These are phyloP conservation scores for Gavialis gangeticus DNA, from an alignment of 2,113 vertebrate genomes.

Conservation along the genomic window DNA sequence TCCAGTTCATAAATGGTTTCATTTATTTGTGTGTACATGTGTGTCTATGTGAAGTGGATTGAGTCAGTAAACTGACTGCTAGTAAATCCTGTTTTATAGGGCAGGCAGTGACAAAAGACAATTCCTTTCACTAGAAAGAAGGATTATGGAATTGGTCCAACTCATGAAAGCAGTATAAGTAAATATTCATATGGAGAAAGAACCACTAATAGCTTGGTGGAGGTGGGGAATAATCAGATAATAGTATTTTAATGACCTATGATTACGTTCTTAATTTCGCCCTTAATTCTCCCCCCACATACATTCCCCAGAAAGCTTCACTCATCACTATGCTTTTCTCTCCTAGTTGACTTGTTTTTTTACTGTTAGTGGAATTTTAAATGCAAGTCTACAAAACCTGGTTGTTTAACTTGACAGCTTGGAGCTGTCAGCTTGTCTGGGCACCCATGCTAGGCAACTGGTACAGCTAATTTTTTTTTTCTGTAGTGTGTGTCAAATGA, in stretches of 20 bases:
- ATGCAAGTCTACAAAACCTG: not conserved
- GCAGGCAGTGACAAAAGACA: not conserved
- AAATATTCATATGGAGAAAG: constrained; percentile 19
- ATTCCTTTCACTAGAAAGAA: not conserved
- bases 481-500: not conserved
- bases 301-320: not conserved
- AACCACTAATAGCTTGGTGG: not conserved
- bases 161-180: constrained; percentile 18
- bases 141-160: constrained; percentile 23
- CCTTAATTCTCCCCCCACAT: not conserved
- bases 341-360: not conserved
- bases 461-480: not conserved
- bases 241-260: no score
- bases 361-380: not conserved
- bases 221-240: not conserved
- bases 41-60: constrained; percentile 34
- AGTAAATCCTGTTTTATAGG: constrained; percentile 15
- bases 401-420: no score
- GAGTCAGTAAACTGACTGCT: not conserved
- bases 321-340: not conserved
- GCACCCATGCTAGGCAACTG: no score
- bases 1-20: not conserved
- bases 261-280: no score
- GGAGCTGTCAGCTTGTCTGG: not conserved
- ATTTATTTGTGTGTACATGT: constrained; percentile 3